Evolutionary conservation across 2,797 vertebrate genomes (phyloP), one percentile per base, ranked within the genome.

Genomic region (Onychomys torridus): DNA sequence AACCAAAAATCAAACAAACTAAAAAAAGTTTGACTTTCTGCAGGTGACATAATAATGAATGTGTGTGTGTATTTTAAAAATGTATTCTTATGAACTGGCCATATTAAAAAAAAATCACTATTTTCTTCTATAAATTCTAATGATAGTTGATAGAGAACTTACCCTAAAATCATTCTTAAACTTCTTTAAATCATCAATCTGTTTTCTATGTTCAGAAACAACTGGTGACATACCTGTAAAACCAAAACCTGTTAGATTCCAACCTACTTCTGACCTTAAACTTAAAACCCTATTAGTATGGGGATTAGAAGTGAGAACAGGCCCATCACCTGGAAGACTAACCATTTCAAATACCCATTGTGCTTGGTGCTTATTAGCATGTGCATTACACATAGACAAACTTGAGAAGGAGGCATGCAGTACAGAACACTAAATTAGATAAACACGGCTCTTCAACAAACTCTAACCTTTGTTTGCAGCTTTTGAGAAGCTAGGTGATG

Each of bases 151-250:
- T 34, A 81, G 3, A 29, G 95, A 76, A 99, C 99, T 99, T 99
- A 99, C 99, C 99, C 99, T 99, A 99, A 99, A 99, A 98, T 99
- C 99, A 98, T 99, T 99, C 99, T 99, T 99, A 99, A 99, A 99
- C 99, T 99, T 99, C 99, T 99, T 99, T 99, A 99, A 99, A 99
- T 99, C 99, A 98, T 99, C 99, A 98, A 99, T 99, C 98, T 99
- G 99, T 98, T 99, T 99, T 99, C 99, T 99, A 97, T 99, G 99
- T 98, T 99, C 99, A 97, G 99, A 99, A 98, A 99, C 98, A 99
- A 99, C 98, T 94, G 99, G 99, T 96, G 99, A 99, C 94, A 99
- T 98, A 98, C 99, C 99, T 99, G 98, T 69, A 98, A 97, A 98
- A 98, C 86, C 75, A 95, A 87, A 4, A 96, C 57, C 0, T 49